Percentiles rank a stretch among this genome's conserved stretches.
These are phyloP conservation scores for Grapholita molesta DNA, from an alignment of 1,140 invertebrate genomes.

Conservation along the genomic window DNA sequence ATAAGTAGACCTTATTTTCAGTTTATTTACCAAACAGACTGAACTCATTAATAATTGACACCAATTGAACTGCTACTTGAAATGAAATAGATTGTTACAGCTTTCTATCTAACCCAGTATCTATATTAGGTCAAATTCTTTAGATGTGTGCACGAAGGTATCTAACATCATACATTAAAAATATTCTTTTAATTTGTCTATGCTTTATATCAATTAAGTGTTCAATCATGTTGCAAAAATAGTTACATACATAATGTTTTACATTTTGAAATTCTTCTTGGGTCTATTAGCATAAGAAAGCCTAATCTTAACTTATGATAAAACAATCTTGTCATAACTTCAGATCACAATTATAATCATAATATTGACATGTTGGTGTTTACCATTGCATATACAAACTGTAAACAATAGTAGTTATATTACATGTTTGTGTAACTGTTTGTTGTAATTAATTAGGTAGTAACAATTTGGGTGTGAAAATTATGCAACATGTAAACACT, in stretches of 20 bases:
- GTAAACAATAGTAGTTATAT: constrained; percentile 16
- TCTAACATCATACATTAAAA: neutral
- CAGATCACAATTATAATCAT: neutral
- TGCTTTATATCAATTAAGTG: neutral
- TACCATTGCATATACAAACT: neutral
- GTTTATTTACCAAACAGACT: neutral
- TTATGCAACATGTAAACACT: constrained; percentile 18
- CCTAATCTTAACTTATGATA: neutral
- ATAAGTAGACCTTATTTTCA: neutral
- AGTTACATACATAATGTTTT: neutral
- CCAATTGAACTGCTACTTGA: neutral
- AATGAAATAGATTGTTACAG: neutral
- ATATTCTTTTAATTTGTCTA: neutral
- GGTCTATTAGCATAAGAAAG: neutral
- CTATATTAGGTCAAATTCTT: neutral
- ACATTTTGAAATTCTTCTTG: neutral
- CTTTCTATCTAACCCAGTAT: neutral
- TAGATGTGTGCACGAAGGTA: neutral
- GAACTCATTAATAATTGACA: neutral
- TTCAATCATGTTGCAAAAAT: neutral
- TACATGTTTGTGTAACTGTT: neutral
- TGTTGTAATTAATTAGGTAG: constrained; percentile 20
- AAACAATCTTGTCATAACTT: neutral
- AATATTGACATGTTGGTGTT: constrained; percentile 14
- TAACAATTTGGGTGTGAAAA: constrained; percentile 24